Conservation (phyloP, 1,140 invertebrate species). For the Aphaenogaster ashmeadi region DNA sequence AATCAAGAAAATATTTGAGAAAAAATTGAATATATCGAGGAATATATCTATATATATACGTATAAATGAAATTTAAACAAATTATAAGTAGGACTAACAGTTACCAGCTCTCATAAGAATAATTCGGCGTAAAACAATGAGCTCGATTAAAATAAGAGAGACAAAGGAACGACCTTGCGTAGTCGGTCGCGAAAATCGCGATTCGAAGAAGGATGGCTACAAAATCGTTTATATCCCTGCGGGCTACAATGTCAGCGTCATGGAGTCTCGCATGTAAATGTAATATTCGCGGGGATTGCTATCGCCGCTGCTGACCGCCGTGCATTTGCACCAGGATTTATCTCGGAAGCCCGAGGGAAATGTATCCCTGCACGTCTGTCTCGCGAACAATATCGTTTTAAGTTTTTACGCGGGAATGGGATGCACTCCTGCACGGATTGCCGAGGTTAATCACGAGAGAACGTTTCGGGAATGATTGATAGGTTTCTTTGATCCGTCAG, state of each 20-base stretch:
- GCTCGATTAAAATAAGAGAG: not conserved
- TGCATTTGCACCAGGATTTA: slow-evolving; percentile 11
- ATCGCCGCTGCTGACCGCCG: not conserved
- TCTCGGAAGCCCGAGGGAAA: not conserved
- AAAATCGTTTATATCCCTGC: slow-evolving; percentile 44
- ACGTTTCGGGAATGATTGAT: slow-evolving; percentile 19
- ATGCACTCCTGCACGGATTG: not conserved
- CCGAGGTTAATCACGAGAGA: not conserved
- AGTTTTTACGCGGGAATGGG: not conserved
- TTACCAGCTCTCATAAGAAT: not conserved
- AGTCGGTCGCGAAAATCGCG: not conserved
- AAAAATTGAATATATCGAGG: too few species aligned
- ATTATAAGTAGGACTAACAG: not conserved
- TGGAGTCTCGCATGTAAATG: slow-evolving; percentile 11
- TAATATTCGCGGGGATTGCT: slow-evolving; percentile 22
- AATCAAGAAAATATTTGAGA: too few species aligned
- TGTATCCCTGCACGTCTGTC: not conserved
- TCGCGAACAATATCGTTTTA: slow-evolving; percentile 14
- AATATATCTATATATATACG: not conserved
- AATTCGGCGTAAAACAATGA: not conserved
- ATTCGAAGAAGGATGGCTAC: slow-evolving; percentile 37
- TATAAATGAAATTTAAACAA: slow-evolving; percentile 22
- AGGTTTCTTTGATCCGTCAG: not conserved
- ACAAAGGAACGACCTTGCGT: not conserved
- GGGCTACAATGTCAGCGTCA: slow-evolving; percentile 44